A percentile compares a stretch with the other conserved stretches of the same genome.
Conservation (phyloP, 2,888 invertebrate genomes). For the Epistrophe eligans region DNA sequence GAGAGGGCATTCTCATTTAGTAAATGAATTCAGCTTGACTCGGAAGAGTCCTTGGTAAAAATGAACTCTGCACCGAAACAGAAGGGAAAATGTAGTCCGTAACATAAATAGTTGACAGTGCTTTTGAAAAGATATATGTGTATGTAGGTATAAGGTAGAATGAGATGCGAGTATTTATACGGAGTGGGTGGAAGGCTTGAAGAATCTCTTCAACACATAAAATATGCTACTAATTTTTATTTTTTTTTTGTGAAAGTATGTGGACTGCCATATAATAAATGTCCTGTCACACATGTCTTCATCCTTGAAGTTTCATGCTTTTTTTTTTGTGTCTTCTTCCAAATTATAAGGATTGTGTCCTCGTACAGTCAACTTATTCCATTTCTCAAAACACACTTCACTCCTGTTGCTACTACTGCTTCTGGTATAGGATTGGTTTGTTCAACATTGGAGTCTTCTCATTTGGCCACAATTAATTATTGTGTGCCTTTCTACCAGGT, state of each 20-base stretch:
- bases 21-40: conserved; percentile 68
- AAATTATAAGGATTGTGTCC: conserved; percentile 61
- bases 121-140: background rate
- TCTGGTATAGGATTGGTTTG: too few relatives aligned
- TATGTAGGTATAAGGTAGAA: background rate
- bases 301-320: conserved; percentile 54
- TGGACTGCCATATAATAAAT: conserved; percentile 58
- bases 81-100: conserved; percentile 39
- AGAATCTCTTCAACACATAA: conserved; percentile 35
- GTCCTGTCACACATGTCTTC: conserved; percentile 62
- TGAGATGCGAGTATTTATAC: background rate
- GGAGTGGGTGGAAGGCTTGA: conserved; percentile 14
- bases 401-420: conserved; percentile 4
- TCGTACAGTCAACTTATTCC: conserved; percentile 64
- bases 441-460: conserved; percentile 50
- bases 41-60: conserved; percentile 45
- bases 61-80: conserved; percentile 8
- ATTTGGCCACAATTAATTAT: conserved; percentile 73
- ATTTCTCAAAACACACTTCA: conserved; percentile 32
- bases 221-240: conserved; percentile 33
- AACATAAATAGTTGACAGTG: conserved; percentile 48
- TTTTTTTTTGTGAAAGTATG: background rate
- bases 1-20: conserved; percentile 66
- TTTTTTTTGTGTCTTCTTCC: background rate
- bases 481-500: conserved; percentile 71